Percentiles rank a stretch among this genome's conserved stretches.
Conservation (phyloP, 2,113 vertebrate genomes). For the Semicossyphus pulcher region DNA sequence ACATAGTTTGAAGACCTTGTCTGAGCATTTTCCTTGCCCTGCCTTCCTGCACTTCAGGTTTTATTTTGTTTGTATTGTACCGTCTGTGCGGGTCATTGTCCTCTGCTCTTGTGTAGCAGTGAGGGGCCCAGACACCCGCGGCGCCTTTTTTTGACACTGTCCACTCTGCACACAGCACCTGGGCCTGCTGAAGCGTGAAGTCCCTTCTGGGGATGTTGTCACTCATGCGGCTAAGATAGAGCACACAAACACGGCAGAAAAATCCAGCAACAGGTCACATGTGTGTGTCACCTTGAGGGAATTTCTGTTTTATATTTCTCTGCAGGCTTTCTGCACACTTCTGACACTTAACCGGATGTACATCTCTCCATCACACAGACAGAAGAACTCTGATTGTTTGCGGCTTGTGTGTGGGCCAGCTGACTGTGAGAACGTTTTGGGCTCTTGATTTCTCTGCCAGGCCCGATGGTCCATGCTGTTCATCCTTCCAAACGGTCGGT, state of each 20-base stretch:
- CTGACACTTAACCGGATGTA: too few relatives aligned
- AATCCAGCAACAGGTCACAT: conserved; percentile 36
- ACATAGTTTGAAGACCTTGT: too few relatives aligned
- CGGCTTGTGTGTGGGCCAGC: neutral
- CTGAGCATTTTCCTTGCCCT: neutral
- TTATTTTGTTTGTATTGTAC: neutral
- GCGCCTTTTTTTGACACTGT: conserved; percentile 4
- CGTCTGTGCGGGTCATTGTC: neutral
- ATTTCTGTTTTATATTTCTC: too few relatives aligned
- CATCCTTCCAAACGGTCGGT: too few relatives aligned
- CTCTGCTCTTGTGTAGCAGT: neutral
- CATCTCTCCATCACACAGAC: neutral
- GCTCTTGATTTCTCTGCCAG: too few relatives aligned
- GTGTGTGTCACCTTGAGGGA: neutral
- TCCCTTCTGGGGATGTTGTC: conserved; percentile 19
- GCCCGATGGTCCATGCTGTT: too few relatives aligned
- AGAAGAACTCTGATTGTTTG: neutral
- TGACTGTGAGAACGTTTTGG: too few relatives aligned
- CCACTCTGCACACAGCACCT: neutral
- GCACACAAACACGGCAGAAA: conserved; percentile 18
- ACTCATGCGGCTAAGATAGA: conserved; percentile 25
- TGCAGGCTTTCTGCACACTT: too few relatives aligned
- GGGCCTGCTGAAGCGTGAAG: conserved; percentile 26
- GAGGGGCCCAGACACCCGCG: neutral
- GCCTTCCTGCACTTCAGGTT: neutral